A percentile compares a stretch with the other conserved stretches of the same genome.
Conservation (phyloP, 1,140 invertebrate species). For the Diorhabda sublineata region DNA sequence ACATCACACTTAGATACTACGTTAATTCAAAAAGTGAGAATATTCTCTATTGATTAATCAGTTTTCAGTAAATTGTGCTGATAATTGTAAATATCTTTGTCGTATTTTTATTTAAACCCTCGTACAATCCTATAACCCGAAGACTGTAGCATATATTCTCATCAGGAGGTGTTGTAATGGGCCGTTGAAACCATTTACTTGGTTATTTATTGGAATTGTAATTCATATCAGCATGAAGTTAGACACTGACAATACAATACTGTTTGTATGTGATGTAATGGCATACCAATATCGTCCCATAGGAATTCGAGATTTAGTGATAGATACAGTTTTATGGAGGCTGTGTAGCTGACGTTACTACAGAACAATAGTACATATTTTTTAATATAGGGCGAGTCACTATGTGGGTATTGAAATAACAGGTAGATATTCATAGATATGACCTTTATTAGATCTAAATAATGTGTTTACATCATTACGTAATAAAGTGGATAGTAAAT, state of each 20-base stretch:
- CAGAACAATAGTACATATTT: neutral
- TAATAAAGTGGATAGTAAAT: no score
- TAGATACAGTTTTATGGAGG: neutral
- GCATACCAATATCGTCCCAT: neutral
- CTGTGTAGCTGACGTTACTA: neutral
- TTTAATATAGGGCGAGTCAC: neutral
- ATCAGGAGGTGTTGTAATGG: conserved; percentile 8
- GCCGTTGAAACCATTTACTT: neutral
- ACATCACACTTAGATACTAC: no score
- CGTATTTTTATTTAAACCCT: no score
- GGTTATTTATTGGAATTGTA: conserved; percentile 6
- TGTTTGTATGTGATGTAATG: neutral
- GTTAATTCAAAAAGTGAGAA: no score
- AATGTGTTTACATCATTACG: no score
- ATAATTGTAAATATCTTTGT: no score
- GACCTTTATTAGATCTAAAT: no score
- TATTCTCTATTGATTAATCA: no score
- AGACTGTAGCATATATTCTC: neutral
- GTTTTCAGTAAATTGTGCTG: no score
- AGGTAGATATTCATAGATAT: no score
- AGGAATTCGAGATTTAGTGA: neutral
- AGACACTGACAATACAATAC: conserved; percentile 2
- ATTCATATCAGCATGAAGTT: neutral
- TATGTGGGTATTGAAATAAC: neutral
- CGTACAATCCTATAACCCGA: no score